phyloP scores from a whole-genome alignment of 2,888 invertebrate species.

The Drosophila hamatofila region DNA sequence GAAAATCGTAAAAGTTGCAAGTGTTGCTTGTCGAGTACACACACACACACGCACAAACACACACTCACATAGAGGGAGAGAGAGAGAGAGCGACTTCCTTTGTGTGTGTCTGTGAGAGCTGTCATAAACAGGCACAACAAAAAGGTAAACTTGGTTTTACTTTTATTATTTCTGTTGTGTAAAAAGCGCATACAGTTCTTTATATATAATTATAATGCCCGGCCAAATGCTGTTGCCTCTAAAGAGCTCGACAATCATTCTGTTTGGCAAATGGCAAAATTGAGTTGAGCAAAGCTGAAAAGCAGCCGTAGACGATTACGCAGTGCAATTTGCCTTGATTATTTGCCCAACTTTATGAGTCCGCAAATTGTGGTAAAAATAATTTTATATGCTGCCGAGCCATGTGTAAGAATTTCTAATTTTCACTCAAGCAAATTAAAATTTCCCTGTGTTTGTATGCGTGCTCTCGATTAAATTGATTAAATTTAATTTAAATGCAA shows the following conservation, averaged over 20 bases:
- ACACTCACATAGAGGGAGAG: background rate
- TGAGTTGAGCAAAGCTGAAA: conserved; percentile 8
- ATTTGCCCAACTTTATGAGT: conserved; percentile 70
- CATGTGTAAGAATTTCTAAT: conserved; percentile 70
- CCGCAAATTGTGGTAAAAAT: conserved; percentile 51
- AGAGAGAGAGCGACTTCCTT: conserved; percentile 2
- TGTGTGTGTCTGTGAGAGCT: conserved; percentile 40
- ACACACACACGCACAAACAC: conserved; percentile 20
- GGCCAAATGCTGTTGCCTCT: conserved; percentile 58
- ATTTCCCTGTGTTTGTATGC: conserved; percentile 12
- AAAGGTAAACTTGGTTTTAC: conserved; percentile 59
- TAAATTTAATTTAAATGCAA: conserved; percentile 1
- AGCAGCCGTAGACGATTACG: conserved; percentile 32
- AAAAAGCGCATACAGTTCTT: conserved; percentile 65
- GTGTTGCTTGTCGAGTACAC: conserved; percentile 59
- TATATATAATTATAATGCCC: conserved; percentile 74
- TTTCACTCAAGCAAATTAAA: conserved; percentile 69
- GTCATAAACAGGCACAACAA: conserved; percentile 67
- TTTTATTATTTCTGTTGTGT: conserved; percentile 61
- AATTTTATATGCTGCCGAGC: conserved; percentile 63
- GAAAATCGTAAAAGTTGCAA: conserved; percentile 83
- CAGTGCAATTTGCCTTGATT: conserved; percentile 53
- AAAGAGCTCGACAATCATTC: conserved; percentile 32
- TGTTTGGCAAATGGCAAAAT: conserved; percentile 39
- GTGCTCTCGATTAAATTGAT: conserved; percentile 12